Conservation (phyloP, 2,888 invertebrate species). For the Andrena bicolor region DNA sequence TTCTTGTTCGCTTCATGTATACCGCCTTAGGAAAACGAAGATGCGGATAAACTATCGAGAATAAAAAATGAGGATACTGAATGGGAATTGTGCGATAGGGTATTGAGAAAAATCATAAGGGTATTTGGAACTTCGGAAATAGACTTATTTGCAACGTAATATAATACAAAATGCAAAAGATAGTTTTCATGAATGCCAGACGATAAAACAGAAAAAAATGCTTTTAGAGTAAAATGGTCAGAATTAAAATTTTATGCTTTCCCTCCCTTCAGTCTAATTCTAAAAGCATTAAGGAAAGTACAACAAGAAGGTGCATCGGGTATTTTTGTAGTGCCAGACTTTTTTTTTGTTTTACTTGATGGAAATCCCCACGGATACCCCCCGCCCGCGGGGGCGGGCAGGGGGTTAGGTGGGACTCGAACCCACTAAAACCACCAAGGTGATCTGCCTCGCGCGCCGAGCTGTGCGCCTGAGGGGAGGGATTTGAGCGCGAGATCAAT, state of each 20-base stretch:
- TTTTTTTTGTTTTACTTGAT: no score
- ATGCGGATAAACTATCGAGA: background rate
- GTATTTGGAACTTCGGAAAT: background rate
- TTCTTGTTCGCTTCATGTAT: background rate
- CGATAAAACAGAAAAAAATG: background rate
- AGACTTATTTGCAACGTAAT: background rate
- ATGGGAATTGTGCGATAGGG: background rate
- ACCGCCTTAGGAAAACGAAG: background rate
- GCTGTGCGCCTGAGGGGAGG: no score
- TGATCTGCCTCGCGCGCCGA: no score
- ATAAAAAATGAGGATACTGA: background rate
- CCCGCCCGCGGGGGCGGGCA: no score
- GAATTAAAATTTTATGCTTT: background rate
- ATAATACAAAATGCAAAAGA: conserved; percentile 3
- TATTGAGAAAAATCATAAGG: background rate
- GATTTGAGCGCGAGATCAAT: no score
- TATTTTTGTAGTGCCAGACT: background rate
- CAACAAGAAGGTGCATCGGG: background rate
- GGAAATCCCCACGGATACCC: no score
- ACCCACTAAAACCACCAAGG: no score
- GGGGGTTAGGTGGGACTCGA: no score
- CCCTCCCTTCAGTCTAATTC: background rate
- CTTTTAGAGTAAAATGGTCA: background rate
- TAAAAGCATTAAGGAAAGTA: background rate
- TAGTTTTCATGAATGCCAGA: background rate